Base-by-base conservation (phyloP, 2,113 vertebrate genomes). In the Oryzias woworae region DNA sequence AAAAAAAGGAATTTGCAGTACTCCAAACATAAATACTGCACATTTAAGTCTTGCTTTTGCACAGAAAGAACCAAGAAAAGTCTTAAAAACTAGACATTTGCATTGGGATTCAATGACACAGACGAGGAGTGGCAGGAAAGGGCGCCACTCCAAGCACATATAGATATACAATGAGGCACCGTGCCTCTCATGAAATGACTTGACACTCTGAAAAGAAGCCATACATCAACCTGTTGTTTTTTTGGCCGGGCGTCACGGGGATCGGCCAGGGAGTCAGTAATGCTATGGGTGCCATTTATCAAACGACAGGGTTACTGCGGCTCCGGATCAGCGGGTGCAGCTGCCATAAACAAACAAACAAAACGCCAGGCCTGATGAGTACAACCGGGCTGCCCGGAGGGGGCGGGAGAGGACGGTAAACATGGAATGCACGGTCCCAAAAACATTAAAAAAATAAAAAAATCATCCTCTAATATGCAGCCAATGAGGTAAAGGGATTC, bases 231-330 rank as follows among this genome's bases (percentile, higher is more conserved):
- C 73, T 83, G 69, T 72, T 65, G 47, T 82, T 62, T 69, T 69
- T 69, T 68, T 80, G 79, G 81, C 68, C 43, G 63, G 81, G 80
- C 67, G 60, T 85, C 78, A 61, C 66, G 59, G 18, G 59, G 52
- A 75, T 75, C 58, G 47, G 73, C 83, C 69, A 71, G 80, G 75
- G 73, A 87, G 88, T 88, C 82, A 73, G 82, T 82, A 83, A 82
- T 68, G 75, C 72, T 72, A 62, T 20, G 53, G 75, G 77, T 71
- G 81, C 85, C 85, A 90, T 90, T 89, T 82, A 85, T 90, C 84
- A 92, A 87, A 88, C 65, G 62, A 68, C 84, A 78, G 81, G 78
- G 81, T 78, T 82, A 81, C 80, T 71, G 77, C 66, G 15, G 75
- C 66, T 82, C 70, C 36, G 58, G 75, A 79, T 90, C 78, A 60